Evolutionary conservation across 2,797 vertebrate species (phyloP).

Genomic region (Cheirogaleus major): DNA sequence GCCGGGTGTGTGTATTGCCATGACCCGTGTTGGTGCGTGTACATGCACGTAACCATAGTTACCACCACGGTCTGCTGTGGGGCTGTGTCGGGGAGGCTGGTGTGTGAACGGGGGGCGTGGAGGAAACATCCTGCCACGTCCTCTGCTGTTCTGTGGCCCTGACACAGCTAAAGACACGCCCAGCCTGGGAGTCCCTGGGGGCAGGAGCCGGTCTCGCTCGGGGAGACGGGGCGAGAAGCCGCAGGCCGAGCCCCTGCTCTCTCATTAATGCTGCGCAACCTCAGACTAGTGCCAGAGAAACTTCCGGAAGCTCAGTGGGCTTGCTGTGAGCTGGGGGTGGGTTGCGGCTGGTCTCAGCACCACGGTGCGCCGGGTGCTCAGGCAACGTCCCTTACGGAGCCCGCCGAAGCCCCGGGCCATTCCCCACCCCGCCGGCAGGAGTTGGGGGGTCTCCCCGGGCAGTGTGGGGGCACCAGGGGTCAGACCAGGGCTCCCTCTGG

Average conservation of each 20-base stretch:
- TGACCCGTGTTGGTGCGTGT: neutral
- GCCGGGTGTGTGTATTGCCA: no score
- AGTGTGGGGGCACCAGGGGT: no score
- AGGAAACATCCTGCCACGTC: neutral
- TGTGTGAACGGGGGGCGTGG: no score
- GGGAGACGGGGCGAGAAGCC: neutral
- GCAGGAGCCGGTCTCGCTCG: neutral
- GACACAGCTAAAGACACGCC: neutral
- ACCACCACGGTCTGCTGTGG: neutral
- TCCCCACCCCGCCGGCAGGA: neutral
- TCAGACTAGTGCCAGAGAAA: neutral
- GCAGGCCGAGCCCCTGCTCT: neutral
- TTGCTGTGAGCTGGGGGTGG: neutral
- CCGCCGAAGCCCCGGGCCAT: neutral
- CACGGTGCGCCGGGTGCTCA: rapidly evolving
- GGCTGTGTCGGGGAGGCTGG: neutral
- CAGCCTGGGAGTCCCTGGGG: neutral
- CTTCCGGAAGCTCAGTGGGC: neutral
- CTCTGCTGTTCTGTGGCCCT: neutral
- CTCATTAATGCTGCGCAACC: neutral
- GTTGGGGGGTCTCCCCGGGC: neutral
- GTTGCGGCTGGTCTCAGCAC: neutral
- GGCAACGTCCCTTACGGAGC: neutral
- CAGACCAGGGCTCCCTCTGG: neutral
- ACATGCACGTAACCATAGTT: no score